Base-by-base conservation (phyloP, 2,888 invertebrate genomes). In the Sinodicranocentrus sp. region DNA sequence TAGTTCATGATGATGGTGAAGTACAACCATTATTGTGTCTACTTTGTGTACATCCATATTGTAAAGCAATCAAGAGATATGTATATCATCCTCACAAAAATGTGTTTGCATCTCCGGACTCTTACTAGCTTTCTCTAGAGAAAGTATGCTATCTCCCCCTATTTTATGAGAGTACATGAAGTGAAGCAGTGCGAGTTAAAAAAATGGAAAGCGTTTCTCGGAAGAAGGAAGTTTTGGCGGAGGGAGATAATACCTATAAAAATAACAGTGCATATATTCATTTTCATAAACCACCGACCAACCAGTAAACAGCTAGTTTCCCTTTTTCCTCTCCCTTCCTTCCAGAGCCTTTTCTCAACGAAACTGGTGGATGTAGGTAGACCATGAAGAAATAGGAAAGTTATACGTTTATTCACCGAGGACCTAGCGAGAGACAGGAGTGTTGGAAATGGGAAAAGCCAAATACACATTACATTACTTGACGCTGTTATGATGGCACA, bases 401-500 rank as follows among this genome's bases (percentile, higher is more conserved):
- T 10, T 33, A 10, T 10, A 33, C 33, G 10, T 33, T 33, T 33
- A 33, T 33, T 3, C 10, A 6, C 33, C 33, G 33, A 6, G 5
- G 5, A 6, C 33, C 33, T 33, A 33, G 5, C 19, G 63, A n/a
- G 48, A 48, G 48, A 15, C 48, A 48, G 15, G 48, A 48, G 15
- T 48, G 48, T 48, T n/a, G 48, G 67, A 2, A 61, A 21, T 67
- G 25, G 25, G 26, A 26, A n/a, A 28, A 48, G 23, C 43, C 21
- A 26, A 25, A 21, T 43, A 61, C 59, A 44, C 44, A 73, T 48
- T 63, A 44, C 61, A 61, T 61, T 73, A 48, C 28, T 1, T 26
- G 44, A 19, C 48, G 26, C 48, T 61, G 61, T 44, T 73, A 75
- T 44, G 75, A 75, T 75, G 75, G 75, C 65, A 26, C 65, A 75